Conservation (phyloP, 2,888 invertebrate genomes). For the Chouioia cunea region DNA sequence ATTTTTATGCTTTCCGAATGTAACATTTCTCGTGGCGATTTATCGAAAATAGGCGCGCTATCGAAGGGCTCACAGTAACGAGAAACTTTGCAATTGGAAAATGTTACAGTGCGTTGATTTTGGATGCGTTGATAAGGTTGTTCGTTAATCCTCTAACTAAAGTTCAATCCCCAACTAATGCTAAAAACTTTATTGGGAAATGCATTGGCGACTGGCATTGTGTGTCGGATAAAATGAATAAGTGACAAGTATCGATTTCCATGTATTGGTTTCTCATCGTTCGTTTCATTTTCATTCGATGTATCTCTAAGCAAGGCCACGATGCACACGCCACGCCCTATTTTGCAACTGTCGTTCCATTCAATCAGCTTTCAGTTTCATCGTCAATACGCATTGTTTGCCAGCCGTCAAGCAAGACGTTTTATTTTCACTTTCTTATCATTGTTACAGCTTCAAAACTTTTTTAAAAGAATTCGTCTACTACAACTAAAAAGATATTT, state of each 20-base stretch:
- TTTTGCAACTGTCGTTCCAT: slow-evolving; percentile 40
- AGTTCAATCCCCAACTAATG: too few relatives aligned
- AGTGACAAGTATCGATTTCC: slow-evolving; percentile 26
- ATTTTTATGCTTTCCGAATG: neutral
- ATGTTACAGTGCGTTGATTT: too few relatives aligned
- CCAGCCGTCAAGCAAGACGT: neutral
- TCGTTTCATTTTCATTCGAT: slow-evolving; percentile 34
- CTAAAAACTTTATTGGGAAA: neutral
- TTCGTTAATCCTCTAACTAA: too few relatives aligned
- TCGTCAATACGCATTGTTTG: neutral
- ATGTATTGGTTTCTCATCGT: slow-evolving; percentile 39
- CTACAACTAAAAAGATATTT: too few relatives aligned
- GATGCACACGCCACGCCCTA: slow-evolving; percentile 33
- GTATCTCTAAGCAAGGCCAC: slow-evolving; percentile 26
- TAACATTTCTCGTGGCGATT: too few relatives aligned
- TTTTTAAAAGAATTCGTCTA: neutral
- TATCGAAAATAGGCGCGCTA: too few relatives aligned
- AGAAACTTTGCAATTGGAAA: too few relatives aligned
- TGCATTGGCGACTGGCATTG: too few relatives aligned
- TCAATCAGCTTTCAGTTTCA: slow-evolving; percentile 37
- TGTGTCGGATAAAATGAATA: too few relatives aligned
- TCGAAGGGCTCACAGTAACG: too few relatives aligned
- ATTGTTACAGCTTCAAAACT: neutral
- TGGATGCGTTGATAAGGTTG: too few relatives aligned
- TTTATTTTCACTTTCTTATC: slow-evolving; percentile 7